Base-by-base conservation (phyloP, 2,113 vertebrate species). In the Arvicanthis niloticus region DNA sequence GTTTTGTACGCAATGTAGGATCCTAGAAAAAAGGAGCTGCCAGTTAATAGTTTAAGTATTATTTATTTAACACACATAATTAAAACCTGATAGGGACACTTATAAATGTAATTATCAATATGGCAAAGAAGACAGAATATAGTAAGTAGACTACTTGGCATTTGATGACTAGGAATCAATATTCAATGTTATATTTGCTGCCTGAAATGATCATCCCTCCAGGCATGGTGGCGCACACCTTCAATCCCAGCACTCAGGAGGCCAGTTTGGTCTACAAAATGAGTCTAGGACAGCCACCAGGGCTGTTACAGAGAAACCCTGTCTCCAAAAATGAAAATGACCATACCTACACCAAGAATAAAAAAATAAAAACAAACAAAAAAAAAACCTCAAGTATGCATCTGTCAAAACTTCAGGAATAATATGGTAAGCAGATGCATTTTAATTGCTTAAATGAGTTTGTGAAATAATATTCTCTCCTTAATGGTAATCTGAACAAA, bases 1-100 rank as follows among this genome's bases (percentile, higher is more conserved):
- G 99, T 96, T 99, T 99, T 98, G 99, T 99, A 96, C 99, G 98
- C 94, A 99, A 98, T 70, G 99, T 99, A 3, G 99, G 99, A 98
- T 99, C 99, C 99, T 99, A 60, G 0, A 96, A 96, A 97, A 84
- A 97, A 68, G 73, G 13, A 96, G 42, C 73, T 81, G 45, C 4
- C 85, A 58, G 13, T 86, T 76, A 89, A 2, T 29, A 53, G 22
- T 89, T 86, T 70, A 86, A 80, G 42, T 81, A 12, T 45, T 86
- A 90, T 45, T 56, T 81, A 91, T 51, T 37, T 90, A 95, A 87
- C 40, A 88, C 0, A 75, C 13, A 42, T 4, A 94, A 91, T 81
- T 70, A 95, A 92, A 93, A 65, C 9, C 48, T 89, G 45, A 40
- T n/a, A 77, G 7, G 5, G 22, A 29, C 22, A 67, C 24, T 82